Base-by-base conservation (phyloP, 2,888 invertebrate genomes). In the Iphiclides podalirius region DNA sequence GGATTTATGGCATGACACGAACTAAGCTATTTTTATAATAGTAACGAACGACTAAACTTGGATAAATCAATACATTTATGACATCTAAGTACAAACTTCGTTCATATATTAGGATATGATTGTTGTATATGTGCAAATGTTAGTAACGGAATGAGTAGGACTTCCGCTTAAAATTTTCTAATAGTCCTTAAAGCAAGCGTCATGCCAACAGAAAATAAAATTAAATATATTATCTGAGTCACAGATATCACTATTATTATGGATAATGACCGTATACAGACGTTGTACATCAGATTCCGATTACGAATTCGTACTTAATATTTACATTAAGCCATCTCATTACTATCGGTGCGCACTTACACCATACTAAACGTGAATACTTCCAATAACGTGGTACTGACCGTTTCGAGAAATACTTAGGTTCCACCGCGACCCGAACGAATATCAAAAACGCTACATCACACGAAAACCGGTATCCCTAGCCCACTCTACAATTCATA, bases 261-360 rank as follows among this genome's bases (percentile, higher is more conserved):
- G 72, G 75, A 72, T 71, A 70, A 74, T 75, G 75, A 64, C 83
- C 87, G 86, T 87, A 87, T 87, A 87, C 86, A 80, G 76, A 82
- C 80, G 77, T 87, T 88, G 87, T 88, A 88, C 87, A 87, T 85
- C 83, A 84, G 85, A 80, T 85, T 85, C 79, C 74, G 64, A 70
- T 78, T 79, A 76, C 67, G 72, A 73, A 70, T 73, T 79, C 61
- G 67, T 75, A 74, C 63, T 68, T 72, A 72, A 64, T 81, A 80
- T 80, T 68, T 80, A 81, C 79, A 81, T 17, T 49, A 55, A 52
- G 42, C 44, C 53, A 45, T 35, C 43, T 47, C 17, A 8, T n/a
- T 8, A 37, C n/a, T 13, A 2, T 33, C 37, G 41, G 28, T 16
- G 40, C 28, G 37, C 34, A 36, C 23, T 23, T 20, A 15, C 20